Percentiles rank a stretch among this genome's conserved stretches.
phyloP scores from a whole-genome alignment of 2,797 vertebrate genomes.

The Premnoplex brunnescens region DNA sequence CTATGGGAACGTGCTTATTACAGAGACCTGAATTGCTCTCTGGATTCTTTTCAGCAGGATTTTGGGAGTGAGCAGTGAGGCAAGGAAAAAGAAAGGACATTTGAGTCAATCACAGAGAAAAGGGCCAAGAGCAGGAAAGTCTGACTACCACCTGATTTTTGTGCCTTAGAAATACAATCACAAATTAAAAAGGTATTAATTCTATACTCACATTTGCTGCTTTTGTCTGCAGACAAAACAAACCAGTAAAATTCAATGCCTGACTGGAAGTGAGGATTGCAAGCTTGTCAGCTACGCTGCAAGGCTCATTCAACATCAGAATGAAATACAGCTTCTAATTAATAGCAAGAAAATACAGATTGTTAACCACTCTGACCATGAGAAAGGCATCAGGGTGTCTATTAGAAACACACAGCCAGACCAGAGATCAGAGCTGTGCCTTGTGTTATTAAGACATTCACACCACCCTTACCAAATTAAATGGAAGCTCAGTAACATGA shows the following conservation, averaged over 20 bases:
- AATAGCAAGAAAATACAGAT: neutral
- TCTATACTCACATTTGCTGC: neutral
- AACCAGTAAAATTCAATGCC: slow-evolving; percentile 28
- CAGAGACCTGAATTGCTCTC: neutral
- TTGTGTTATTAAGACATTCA: neutral
- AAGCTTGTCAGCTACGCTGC: neutral
- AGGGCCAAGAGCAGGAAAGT: neutral
- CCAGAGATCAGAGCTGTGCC: slow-evolving; percentile 11
- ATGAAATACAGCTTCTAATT: neutral
- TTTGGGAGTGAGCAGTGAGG: neutral
- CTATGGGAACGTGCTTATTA: neutral
- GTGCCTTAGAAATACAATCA: neutral
- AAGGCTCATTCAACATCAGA: neutral
- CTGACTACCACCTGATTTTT: neutral
- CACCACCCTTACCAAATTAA: neutral
- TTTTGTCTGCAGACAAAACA: slow-evolving; percentile 51
- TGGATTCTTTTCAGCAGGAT: neutral
- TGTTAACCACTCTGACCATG: neutral
- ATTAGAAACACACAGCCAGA: neutral
- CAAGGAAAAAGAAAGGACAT: neutral
- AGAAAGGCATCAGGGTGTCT: slow-evolving; percentile 11
- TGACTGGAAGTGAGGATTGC: neutral
- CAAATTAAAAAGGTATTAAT: neutral
- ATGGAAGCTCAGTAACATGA: neutral
- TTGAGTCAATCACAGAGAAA: neutral